These are phyloP conservation scores for Trigoniulus corallinus DNA, from an alignment of 1,140 invertebrate species.

Conservation along the genomic window DNA sequence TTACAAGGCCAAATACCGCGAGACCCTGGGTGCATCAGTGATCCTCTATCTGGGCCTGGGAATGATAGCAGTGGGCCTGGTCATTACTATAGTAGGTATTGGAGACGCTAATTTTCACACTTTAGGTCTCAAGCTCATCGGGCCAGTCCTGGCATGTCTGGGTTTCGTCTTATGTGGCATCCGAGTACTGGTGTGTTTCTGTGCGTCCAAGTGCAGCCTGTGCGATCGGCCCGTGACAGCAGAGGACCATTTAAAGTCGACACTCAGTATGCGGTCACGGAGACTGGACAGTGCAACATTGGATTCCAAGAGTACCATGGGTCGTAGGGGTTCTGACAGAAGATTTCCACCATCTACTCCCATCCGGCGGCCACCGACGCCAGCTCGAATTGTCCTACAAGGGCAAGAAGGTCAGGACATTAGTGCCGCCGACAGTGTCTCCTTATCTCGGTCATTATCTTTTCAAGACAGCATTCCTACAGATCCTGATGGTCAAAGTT, in stretches of 20 bases:
- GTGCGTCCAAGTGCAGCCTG: slow-evolving; percentile 12
- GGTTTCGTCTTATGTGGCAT: slow-evolving; percentile 18
- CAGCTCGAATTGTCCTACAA: too few species aligned
- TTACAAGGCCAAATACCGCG: slow-evolving; percentile 4
- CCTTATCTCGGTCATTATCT: too few species aligned
- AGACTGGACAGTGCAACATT: too few species aligned
- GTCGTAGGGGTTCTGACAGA: too few species aligned
- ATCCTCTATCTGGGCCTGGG: slow-evolving; percentile 69
- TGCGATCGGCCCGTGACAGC: slow-evolving; percentile 3
- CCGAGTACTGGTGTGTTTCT: slow-evolving; percentile 17
- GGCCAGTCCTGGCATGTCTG: slow-evolving; percentile 49
- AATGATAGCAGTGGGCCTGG: slow-evolving; percentile 57
- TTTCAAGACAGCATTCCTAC: too few species aligned
- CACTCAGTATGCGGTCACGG: too few species aligned
- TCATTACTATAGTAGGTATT: slow-evolving; percentile 73
- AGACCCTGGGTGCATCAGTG: slow-evolving; percentile 22
- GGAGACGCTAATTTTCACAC: slow-evolving; percentile 80
- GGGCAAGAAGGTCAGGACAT: too few species aligned
- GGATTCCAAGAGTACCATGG: too few species aligned
- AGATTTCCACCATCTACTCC: too few species aligned
- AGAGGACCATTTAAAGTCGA: neutral
- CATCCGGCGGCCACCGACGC: too few species aligned
- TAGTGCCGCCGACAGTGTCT: too few species aligned
- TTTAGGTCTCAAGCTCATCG: slow-evolving; percentile 59
- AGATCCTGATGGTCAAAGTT: too few species aligned